Base-by-base conservation (phyloP, 2,888 invertebrate genomes). In the Sylvicola cinctus region DNA sequence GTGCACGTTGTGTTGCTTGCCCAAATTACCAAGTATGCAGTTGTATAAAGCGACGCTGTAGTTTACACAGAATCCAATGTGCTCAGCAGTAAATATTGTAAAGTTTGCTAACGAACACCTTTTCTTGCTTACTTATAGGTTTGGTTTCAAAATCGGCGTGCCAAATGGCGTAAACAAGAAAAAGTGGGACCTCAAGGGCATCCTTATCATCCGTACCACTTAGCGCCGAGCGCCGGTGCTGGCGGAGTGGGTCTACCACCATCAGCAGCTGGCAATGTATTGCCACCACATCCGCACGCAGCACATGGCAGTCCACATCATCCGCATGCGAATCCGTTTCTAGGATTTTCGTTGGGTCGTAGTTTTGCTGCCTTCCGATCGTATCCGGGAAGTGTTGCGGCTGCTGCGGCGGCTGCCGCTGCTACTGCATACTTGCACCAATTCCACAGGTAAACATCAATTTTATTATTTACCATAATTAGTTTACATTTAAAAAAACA, bases 111-210 rank as follows among this genome's bases (percentile, higher is more conserved):
- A 20, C 20, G 20, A 20, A 20, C 20, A 20, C 20, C 20, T 28
- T 20, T 31, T 26, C n/a, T n/a, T n/a, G n/a, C n/a, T n/a, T 45
- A 54, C 47, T 68, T 65, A 1, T 70, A 87, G 87, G 87, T 88
- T 4, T 87, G 87, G 87, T 88, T 87, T 57, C 87, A 88, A 63
- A 88, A 88, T 55, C 69, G 87, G 2, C 67, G 87, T 28, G 87
- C 87, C 31, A 88, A 88, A 60, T 88, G 87, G 87, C 68, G 88
- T 28, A 88, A 88, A 50, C 85, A 85, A 50, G 87, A 87, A 58
- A 87, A 85, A 59, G 87, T 87, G 37, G 87, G 87, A 1, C 87
- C 87, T 0, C 79, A 84, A 48, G 84, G 70, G 2, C 87, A 87
- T 54, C 87, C 87, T 1, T 87, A 87, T 67, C 84, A 79, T 53